Evolutionary conservation across 2,113 vertebrate genomes (phyloP).

Genomic region (Tragelaphus buxtoni): DNA sequence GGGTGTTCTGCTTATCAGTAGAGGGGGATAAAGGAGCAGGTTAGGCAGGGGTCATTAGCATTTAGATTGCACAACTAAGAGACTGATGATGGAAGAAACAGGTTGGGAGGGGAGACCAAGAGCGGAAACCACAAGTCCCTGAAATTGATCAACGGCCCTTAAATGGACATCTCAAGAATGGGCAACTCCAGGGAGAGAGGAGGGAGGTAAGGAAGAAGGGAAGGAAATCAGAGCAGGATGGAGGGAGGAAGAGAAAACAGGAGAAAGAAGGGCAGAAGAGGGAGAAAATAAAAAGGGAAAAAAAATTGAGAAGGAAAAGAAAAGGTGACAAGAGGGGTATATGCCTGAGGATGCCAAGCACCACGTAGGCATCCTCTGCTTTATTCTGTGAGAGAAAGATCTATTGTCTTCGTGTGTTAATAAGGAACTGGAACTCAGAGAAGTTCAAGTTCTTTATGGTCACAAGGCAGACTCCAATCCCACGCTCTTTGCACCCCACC

Average conservation of each 20-base stretch:
- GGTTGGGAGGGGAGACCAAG: neutral
- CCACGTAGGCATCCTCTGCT: neutral
- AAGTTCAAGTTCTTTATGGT: neutral
- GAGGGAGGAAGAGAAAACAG: neutral
- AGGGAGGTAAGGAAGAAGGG: neutral
- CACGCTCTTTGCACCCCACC: neutral
- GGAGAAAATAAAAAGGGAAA: neutral
- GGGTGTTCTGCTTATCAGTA: neutral
- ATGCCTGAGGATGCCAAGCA: neutral
- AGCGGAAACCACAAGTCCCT: neutral
- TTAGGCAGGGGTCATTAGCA: slow-evolving; percentile 32
- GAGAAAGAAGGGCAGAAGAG: neutral
- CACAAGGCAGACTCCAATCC: neutral
- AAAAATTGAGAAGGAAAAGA: neutral
- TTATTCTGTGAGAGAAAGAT: neutral
- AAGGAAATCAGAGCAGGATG: neutral
- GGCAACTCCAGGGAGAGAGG: neutral
- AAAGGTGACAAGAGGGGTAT: neutral
- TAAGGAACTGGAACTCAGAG: neutral
- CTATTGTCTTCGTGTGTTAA: neutral
- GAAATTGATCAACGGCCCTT: neutral
- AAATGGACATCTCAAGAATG: neutral
- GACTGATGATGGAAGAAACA: neutral
- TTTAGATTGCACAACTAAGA: slow-evolving; percentile 45
- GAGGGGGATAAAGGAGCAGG: neutral